Conservation (phyloP, 2,888 invertebrate genomes). For the Stratiomys singularior region DNA sequence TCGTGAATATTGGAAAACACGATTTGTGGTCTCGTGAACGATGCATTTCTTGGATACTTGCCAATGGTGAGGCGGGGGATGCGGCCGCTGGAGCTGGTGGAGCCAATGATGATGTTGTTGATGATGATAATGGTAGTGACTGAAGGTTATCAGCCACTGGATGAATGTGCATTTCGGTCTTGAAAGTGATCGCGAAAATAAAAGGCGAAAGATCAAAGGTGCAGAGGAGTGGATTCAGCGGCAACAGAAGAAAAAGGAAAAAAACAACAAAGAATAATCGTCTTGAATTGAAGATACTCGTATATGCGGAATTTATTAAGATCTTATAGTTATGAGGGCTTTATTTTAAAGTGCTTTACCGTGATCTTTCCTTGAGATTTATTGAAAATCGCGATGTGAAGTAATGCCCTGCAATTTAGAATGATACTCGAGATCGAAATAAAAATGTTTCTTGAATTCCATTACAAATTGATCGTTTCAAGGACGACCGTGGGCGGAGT, state of each 20-base stretch:
- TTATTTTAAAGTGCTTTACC: neutral
- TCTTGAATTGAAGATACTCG: neutral
- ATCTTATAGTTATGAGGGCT: neutral
- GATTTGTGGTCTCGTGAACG: neutral
- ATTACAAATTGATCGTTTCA: too few species aligned
- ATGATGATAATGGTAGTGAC: neutral
- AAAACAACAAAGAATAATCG: neutral
- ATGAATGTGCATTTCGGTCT: neutral
- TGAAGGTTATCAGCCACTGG: constrained; percentile 16
- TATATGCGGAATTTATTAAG: constrained; percentile 3
- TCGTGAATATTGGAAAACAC: constrained; percentile 24
- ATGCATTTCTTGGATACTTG: neutral
- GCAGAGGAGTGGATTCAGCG: neutral
- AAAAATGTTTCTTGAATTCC: too few species aligned
- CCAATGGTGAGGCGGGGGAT: neutral
- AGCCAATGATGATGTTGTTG: constrained; percentile 15
- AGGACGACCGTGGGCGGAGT: too few species aligned
- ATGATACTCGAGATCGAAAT: too few species aligned
- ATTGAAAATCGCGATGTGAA: neutral
- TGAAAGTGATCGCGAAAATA: constrained; percentile 26
- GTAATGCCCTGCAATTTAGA: too few species aligned
- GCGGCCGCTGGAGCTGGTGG: neutral
- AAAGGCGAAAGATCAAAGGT: constrained; percentile 27
- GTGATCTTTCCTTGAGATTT: neutral
- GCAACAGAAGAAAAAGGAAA: too few species aligned